Base-by-base conservation (phyloP, 2,888 invertebrate species). In the Epinotia demarniana region DNA sequence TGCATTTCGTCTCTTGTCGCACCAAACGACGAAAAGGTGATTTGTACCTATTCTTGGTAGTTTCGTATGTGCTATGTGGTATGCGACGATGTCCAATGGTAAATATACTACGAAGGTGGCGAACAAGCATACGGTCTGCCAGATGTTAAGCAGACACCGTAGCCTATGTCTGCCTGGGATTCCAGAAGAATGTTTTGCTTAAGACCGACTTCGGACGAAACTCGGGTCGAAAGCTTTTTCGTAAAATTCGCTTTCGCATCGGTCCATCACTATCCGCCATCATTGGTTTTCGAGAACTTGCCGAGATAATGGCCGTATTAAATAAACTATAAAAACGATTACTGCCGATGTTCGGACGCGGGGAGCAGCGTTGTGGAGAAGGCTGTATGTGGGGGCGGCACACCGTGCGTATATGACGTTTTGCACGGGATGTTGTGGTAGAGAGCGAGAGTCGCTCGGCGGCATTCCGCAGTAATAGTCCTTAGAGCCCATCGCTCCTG, bases 391-490 rank as follows among this genome's bases (percentile, higher is more conserved):
- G 16, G 5, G 2, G 3, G 23, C n/a, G 23, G 23, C n/a, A n/a
- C 1, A 27, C 33, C 8, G 39, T 43, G 43, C 12, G 46, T 16
- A 16, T 60, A 60, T 12, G 23, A 12, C 69, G 23, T 69, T 69
- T 23, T 27, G 9, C 16, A n/a, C 6, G 43, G 60, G 67, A 43
- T 58, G 60, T 70, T 67, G 76, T 79, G 79, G 81, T 85, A 86
- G 88, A 92, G 91, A 92, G 89, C 90, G 90, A 92, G 92, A 92
- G 92, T 92, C 81, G 90, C 81, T 75, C 82, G 85, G 87, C 90
- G 83, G 88, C 93, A 93, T 92, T 93, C 93, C 93, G 83, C 83
- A 78, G 87, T 92, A 92, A 92, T 91, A 87, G 86, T 90, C 90
- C 89, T 89, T 86, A 88, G 88, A 87, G 86, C 84, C 83, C 85